Base-by-base conservation (phyloP, 2,113 vertebrate genomes). In the human (Homo sapiens) region DNA sequence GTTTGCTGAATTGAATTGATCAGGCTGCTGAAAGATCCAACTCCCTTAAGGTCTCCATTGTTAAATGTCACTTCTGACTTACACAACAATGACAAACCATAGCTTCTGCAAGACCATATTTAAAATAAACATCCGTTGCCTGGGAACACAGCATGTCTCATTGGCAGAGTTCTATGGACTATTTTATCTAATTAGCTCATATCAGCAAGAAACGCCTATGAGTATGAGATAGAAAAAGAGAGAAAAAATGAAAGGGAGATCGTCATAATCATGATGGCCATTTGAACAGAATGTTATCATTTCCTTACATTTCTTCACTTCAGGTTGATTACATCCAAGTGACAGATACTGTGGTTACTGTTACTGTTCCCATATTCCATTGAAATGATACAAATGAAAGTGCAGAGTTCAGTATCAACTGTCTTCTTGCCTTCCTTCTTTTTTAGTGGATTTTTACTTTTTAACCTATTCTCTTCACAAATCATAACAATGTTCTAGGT, bases 41-140 rank as follows among this genome's bases (percentile, higher is more conserved):
- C 22, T 95, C 48, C 57, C 17, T 89, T 38, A 48, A 96, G 76
- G 45, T 83, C 66, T 81, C 48, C 22, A 35, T 75, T 96, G 68
- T 96, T 97, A 98, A 98, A 98, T 97, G 88, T 95, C 96, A 97
- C 27, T 81, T 93, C 76, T 88, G 81, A 96, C 38, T 95, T 80
- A 97, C 70, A 64, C 50, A 95, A 64, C 45, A 61, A 45, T 48
- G 86, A 97, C 92, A 92, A 97, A 93, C 95, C 97, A 98, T 32
- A 13, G 70, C 45, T 95, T 95, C 88, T 70, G 55, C 96, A 95
- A 97, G 84, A 97, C 92, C 95, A 55, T 84, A 81, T 90, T 97
- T 96, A 96, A 96, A 97, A 97, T 97, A 96, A 93, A 75, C 48
- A 84, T 95, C 84, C 83, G 81, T 97, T 98, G 96, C 84, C 43